phyloP scores from a whole-genome alignment of 2,113 vertebrate species.

The Myrmophylax atrothorax region DNA sequence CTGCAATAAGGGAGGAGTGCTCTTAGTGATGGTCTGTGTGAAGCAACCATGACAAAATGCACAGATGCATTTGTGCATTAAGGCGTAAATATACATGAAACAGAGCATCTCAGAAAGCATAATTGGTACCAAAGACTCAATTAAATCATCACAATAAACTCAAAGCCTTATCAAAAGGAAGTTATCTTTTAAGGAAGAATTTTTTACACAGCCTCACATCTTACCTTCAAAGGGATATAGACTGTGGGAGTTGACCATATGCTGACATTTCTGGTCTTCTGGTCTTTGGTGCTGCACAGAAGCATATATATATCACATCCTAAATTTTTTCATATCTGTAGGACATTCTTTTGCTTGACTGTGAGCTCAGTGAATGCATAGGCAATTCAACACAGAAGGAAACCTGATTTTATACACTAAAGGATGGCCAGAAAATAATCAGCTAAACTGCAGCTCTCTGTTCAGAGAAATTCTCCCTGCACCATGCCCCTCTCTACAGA shows the following conservation, averaged over 20 bases:
- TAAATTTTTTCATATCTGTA: not conserved
- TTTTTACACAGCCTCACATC: not conserved
- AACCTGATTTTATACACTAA: not conserved
- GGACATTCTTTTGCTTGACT: not conserved
- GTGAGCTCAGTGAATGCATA: not conserved
- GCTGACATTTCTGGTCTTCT: not conserved
- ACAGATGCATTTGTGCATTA: not conserved
- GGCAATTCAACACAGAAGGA: not conserved
- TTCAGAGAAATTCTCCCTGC: not conserved
- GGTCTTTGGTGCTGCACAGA: not conserved
- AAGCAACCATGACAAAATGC: not conserved
- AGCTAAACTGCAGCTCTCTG: not conserved
- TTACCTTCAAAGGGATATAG: not conserved
- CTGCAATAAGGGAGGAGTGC: fast-evolving
- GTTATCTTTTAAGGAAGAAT: not conserved
- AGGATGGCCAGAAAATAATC: not conserved
- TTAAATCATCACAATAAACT: fast-evolving
- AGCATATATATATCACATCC: not conserved
- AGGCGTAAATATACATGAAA: not conserved
- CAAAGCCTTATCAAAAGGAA: not conserved
- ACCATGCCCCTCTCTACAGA: not conserved
- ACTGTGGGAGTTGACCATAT: not conserved
- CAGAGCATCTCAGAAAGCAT: not conserved
- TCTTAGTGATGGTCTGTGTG: not conserved
- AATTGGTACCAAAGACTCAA: not conserved